Percentiles rank a stretch among this genome's conserved stretches.
Conservation (phyloP, 2,888 invertebrate species). For the Pardosa pseudoannulata region DNA sequence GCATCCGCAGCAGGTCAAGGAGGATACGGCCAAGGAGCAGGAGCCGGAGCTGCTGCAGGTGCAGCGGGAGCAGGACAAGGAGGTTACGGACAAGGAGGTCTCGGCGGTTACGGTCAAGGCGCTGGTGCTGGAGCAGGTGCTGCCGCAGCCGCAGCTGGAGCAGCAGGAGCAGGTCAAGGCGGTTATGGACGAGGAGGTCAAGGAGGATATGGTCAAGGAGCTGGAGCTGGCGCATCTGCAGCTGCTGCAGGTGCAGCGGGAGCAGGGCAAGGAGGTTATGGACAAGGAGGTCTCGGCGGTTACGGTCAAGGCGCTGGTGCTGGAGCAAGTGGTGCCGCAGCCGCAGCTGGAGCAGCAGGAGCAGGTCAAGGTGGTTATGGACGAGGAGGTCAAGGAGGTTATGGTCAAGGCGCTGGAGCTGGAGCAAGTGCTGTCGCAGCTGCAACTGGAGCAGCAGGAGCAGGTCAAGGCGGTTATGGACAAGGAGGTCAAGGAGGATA, state of each 20-base stretch:
- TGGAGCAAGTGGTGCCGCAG: too few species aligned
- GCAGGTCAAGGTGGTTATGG: background rate
- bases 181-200: too few species aligned
- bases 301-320: background rate
- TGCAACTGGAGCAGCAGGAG: too few species aligned
- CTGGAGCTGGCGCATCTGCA: too few species aligned
- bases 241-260: background rate
- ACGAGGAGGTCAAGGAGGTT: background rate
- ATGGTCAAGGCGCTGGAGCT: background rate
- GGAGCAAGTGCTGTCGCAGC: constrained; percentile 13
- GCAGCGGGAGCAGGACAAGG: background rate
- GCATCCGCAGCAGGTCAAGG: too few species aligned
- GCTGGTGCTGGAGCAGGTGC: background rate
- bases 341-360: background rate
- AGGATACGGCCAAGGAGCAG: background rate
- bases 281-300: too few species aligned
- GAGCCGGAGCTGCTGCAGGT: too few species aligned
- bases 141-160: background rate
- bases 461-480: too few species aligned
- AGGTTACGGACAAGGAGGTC: background rate
- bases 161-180: too few species aligned
- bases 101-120: background rate
- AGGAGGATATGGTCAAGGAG: too few species aligned
- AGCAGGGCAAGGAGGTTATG: too few species aligned
- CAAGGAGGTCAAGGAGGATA: too few species aligned